These are phyloP conservation scores for Microplitis manilae DNA, from an alignment of 2,888 invertebrate species.

Conservation along the genomic window DNA sequence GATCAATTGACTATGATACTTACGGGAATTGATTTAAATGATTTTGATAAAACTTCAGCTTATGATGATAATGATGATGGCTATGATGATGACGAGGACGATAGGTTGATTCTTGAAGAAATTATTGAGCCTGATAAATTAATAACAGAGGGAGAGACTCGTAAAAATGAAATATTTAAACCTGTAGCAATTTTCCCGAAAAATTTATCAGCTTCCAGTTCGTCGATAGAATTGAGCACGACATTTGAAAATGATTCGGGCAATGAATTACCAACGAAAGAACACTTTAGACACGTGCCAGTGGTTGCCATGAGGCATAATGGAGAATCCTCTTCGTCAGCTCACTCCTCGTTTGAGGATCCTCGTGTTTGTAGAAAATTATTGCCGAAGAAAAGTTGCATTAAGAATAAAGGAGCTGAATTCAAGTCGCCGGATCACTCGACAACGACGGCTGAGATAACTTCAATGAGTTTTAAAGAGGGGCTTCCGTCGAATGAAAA, in stretches of 20 bases:
- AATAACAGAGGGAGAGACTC: conserved; percentile 46
- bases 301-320: conserved; percentile 49
- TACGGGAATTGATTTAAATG: conserved; percentile 3
- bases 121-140: conserved; percentile 44
- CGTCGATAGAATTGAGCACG: conserved; percentile 58
- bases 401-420: conserved; percentile 37
- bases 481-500: conserved; percentile 10
- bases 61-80: conserved; percentile 32
- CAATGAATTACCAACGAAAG: conserved; percentile 59
- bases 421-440: conserved; percentile 50
- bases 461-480: conserved; percentile 16
- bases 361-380: conserved; percentile 40
- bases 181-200: conserved; percentile 63
- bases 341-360: conserved; percentile 58
- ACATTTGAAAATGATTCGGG: conserved; percentile 64
- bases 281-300: conserved; percentile 53
- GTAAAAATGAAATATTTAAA: conserved; percentile 63
- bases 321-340: conserved; percentile 51
- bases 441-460: conserved; percentile 1
- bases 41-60: neutral
- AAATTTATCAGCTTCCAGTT: conserved; percentile 54
- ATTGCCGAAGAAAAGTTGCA: neutral
- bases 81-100: neutral
- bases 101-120: conserved; percentile 37
- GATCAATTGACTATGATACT: conserved; percentile 18